Evolutionary conservation across 2,888 invertebrate genomes (phyloP).

Genomic region (Phortica magna): DNA sequence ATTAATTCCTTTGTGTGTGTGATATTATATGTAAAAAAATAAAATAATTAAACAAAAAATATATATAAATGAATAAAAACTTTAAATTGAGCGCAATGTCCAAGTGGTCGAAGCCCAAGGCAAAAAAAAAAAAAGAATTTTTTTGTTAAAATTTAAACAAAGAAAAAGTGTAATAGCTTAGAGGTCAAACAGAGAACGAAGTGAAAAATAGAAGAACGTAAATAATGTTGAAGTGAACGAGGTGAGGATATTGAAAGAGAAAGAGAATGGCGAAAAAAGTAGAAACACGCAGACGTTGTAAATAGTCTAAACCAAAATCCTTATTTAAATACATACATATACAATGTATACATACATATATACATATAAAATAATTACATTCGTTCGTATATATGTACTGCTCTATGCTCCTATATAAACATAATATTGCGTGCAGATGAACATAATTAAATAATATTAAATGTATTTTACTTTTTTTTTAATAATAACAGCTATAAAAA

Average conservation of each 20-base stretch:
- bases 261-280: background rate
- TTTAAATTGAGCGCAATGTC: background rate
- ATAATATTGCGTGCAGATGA: constrained; percentile 17
- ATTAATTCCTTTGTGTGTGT: constrained; percentile 31
- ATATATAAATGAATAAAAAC: background rate
- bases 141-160: too few species aligned
- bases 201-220: background rate
- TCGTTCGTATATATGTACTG: constrained; percentile 6
- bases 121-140: background rate
- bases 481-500: too few species aligned
- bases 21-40: constrained; percentile 25
- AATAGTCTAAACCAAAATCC: constrained; percentile 18
- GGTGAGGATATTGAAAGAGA: background rate
- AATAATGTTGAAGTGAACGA: constrained; percentile 1
- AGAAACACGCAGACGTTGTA: constrained; percentile 4
- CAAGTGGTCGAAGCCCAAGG: background rate
- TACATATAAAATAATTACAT: constrained; percentile 22
- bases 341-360: constrained; percentile 27
- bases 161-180: too few species aligned
- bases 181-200: too few species aligned
- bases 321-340: constrained; percentile 12
- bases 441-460: too few species aligned
- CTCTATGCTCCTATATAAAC: constrained; percentile 45
- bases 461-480: too few species aligned
- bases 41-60: constrained; percentile 12